Evolutionary conservation across 2,113 vertebrate species (phyloP).

Genomic region (Cavia porcellus): DNA sequence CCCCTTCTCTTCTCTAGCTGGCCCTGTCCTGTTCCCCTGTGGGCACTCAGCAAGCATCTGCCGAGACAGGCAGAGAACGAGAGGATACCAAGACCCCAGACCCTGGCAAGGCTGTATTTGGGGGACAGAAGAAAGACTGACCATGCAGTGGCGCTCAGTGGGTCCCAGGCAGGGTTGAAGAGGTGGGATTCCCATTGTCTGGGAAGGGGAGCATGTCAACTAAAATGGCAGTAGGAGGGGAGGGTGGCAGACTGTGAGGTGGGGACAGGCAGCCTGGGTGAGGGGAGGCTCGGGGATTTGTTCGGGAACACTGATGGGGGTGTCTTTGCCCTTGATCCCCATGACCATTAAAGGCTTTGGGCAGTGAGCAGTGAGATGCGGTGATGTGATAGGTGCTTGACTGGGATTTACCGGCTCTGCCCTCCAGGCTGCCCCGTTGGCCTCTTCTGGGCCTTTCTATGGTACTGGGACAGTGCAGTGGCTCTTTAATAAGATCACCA

Average conservation of each 20-base stretch:
- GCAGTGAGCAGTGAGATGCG: not conserved
- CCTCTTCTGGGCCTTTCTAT: not conserved
- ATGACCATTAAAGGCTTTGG: not conserved
- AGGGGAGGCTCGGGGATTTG: not conserved
- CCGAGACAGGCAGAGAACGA: not conserved
- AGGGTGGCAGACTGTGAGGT: not conserved
- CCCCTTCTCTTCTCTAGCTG: not conserved
- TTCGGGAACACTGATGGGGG: not conserved
- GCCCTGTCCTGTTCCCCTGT: not conserved
- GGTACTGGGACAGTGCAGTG: not conserved
- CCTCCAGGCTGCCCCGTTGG: not conserved
- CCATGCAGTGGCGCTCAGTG: not conserved
- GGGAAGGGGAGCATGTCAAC: not conserved
- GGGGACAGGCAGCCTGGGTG: not conserved
- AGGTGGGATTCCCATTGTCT: not conserved
- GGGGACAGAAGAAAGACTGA: not conserved
- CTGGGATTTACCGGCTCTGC: not conserved
- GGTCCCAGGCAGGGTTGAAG: not conserved
- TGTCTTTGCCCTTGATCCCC: not conserved
- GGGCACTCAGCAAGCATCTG: not conserved
- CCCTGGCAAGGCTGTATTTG: not conserved
- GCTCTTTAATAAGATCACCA: not conserved
- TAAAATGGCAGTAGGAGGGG: not conserved
- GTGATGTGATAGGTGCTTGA: too few relatives aligned
- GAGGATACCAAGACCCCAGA: not conserved